Base-by-base conservation (phyloP, 2,888 invertebrate genomes). In the Incurvaria masculella region DNA sequence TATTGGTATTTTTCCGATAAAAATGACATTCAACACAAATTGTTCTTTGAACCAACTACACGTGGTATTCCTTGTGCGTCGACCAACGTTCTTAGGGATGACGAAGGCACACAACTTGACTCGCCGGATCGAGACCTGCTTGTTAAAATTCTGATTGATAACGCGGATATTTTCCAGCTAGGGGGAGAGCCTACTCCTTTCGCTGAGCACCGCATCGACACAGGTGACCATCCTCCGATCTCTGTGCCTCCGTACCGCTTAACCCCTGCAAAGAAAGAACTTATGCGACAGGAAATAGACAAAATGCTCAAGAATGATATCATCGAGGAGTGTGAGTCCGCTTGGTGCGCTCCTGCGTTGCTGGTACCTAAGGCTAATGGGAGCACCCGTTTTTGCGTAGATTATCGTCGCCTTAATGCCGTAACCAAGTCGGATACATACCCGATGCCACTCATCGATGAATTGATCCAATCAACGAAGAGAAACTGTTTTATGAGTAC, bases 381-480 rank as follows among this genome's bases (percentile, higher is more conserved):
- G 21, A 47, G 48, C 6, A 42, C 53, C 17, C 50, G 65, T 10
- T 49, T 66, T 19, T 64, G 66, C 49, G 56, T 65, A 0, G 64
- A 68, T 45, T 68, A 65, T 44, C 51, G 65, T 0, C 51, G 45
- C 11, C 38, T 58, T 2, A 56, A 57, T 19, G 43, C 49, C 6
- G 33, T 57, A 6, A 59, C 56, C 1, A 54, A 53, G 21, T 42
- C 51, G 23, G 53, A 55, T 57, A 38, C 58, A 48, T 69, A 68
- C 40, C 65, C 65, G 1, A 46, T 68, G 14, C 68, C 69, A 1
- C 47, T 58, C 3, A 65, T 70, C 21, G 68, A 68, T 45, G 68
- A 69, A 18, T 49, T 66, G 19, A 45, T 70, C 5, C 63, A 66
- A 41, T 55, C 52, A 0, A 59, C 64, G 1, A 61, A 59, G 48